These are phyloP conservation scores for Erethizon dorsatum DNA, from an alignment of 2,797 vertebrate genomes.

Conservation along the genomic window DNA sequence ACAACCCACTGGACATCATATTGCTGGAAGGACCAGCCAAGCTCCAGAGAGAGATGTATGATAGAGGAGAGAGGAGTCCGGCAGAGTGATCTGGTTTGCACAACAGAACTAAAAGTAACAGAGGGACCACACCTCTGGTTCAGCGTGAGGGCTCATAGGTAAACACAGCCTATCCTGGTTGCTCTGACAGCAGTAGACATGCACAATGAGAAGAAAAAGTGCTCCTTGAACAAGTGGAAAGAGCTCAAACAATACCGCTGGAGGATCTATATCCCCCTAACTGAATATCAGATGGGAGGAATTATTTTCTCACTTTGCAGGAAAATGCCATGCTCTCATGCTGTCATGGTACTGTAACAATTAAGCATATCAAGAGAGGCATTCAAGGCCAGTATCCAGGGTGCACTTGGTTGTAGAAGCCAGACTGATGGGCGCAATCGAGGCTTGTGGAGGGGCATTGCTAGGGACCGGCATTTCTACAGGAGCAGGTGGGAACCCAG, in stretches of 20 bases:
- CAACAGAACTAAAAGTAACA: background rate
- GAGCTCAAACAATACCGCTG: background rate
- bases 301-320: background rate
- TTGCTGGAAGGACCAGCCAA: constrained; percentile 1
- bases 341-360: background rate
- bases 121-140: background rate
- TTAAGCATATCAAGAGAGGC: background rate
- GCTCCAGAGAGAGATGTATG: background rate
- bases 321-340: background rate
- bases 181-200: background rate
- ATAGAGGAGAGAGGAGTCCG: background rate
- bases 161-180: background rate
- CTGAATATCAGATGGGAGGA: background rate
- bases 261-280: background rate
- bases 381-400: background rate
- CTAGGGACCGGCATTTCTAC: background rate
- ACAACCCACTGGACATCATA: background rate
- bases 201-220: background rate
- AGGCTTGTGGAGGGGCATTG: background rate
- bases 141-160: background rate
- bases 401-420: background rate
- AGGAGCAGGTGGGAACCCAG: background rate
- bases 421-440: background rate
- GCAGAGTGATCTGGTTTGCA: constrained; percentile 18
- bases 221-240: constrained; percentile 12